Evolutionary conservation across 2,888 invertebrate species (phyloP).

Genomic region (Tryphoninae sp.): DNA sequence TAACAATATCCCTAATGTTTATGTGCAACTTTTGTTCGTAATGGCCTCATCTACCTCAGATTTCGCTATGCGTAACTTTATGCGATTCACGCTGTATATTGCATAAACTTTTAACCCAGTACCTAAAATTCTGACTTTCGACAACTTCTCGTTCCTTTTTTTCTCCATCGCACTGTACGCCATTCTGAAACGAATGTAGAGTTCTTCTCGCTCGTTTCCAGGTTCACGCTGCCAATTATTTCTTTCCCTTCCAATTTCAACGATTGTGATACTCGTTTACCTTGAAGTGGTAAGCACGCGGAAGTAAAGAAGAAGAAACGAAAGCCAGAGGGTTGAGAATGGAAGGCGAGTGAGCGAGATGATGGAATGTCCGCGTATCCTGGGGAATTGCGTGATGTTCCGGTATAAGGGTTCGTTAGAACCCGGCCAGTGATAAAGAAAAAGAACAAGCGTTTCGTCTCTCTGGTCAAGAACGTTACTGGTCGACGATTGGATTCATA

Average conservation of each 20-base stretch:
- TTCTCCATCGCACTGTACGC: neutral
- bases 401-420: too few relatives aligned
- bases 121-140: constrained; percentile 5
- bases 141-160: neutral
- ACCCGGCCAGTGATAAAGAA: too few relatives aligned
- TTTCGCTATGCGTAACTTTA: too few relatives aligned
- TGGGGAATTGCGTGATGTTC: too few relatives aligned
- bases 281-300: neutral
- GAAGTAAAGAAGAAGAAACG: constrained; percentile 11
- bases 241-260: constrained; percentile 49
- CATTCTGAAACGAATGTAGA: neutral
- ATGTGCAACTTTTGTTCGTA: too few relatives aligned
- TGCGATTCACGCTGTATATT: too few relatives aligned
- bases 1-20: too few relatives aligned
- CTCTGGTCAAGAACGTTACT: too few relatives aligned
- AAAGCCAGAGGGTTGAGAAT: neutral
- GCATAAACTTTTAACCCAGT: too few relatives aligned
- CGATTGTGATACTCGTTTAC: constrained; percentile 34
- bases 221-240: constrained; percentile 13
- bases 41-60: too few relatives aligned
- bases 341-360: neutral
- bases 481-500: too few relatives aligned
- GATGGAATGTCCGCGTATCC: neutral
- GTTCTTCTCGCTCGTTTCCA: constrained; percentile 1
- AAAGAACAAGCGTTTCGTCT: too few relatives aligned